Evolutionary conservation across 2,888 invertebrate genomes (phyloP), one percentile per base, ranked within the genome.

Genomic region (Sabatieria punctata): DNA sequence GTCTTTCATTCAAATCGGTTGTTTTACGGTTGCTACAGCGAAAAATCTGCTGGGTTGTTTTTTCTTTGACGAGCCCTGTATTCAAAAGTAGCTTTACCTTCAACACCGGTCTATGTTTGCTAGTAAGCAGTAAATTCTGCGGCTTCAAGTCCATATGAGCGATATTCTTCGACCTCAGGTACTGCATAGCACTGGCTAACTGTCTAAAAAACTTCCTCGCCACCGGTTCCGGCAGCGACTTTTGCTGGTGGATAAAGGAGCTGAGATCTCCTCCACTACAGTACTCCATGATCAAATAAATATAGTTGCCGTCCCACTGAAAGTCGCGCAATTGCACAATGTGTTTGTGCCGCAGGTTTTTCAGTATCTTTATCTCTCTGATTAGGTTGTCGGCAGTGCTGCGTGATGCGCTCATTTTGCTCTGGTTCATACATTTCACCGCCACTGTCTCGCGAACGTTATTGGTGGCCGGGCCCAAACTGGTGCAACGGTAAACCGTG

Each of bases 81-180:
- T n/a, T n/a, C n/a, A n/a, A n/a, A n/a, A n/a, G n/a, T n/a, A n/a
- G n/a, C n/a, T n/a, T n/a, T 37, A 37, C 48, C 41, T 49, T 49
- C 13, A 49, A 19, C 15, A 37, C 26, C 15, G 49, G 49, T 21
- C 39, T 33, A 15, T 45, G 38, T 15, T 41, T 19, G 23, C 23
- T 27, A 2, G 48, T 43, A 1, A 86, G 68, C 15, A 88, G 68
- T 40, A 88, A 71, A 65, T 88, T 88, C 59, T 84, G 82, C 0
- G 88, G 88, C 58, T 88, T 88, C 1, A 88, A 68, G 65, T 88
- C 86, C 77, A 86, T 82, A 57, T 88, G 86, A 11, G 78, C 79
- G 2, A 88, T 77, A 51, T 80, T 78, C 45, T 79, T 77, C 47
- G 74, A 72, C 41, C 80, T 73, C 49, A 88, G 71, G 64, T 80